Conservation (phyloP, 2,888 invertebrate species). For the Chorisops tibialis region DNA sequence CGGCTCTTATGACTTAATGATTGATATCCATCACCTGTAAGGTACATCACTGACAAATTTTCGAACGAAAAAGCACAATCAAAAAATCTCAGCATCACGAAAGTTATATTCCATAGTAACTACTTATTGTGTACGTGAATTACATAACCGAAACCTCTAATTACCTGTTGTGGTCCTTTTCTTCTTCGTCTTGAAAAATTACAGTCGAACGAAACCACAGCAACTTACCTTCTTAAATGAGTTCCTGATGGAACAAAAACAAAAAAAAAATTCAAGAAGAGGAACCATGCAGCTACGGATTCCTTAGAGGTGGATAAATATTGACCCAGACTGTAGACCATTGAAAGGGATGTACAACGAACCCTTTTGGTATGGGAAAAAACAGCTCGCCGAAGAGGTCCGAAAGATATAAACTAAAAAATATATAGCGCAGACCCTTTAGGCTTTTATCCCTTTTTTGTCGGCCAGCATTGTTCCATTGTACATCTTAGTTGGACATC, state of each 20-base stretch:
- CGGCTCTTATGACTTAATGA: slow-evolving; percentile 1
- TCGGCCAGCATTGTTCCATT: slow-evolving; percentile 35
- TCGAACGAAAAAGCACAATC: not conserved
- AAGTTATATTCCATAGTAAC: not conserved
- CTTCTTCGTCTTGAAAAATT: slow-evolving; percentile 22
- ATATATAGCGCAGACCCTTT: not conserved
- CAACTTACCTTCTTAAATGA: not conserved
- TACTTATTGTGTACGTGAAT: slow-evolving; percentile 10
- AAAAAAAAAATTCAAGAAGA: too few relatives aligned
- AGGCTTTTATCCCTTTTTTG: slow-evolving; percentile 14
- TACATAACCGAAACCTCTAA: slow-evolving; percentile 28
- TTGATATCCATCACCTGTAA: slow-evolving; percentile 21
- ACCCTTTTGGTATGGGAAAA: slow-evolving; percentile 13
- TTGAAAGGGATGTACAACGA: slow-evolving; percentile 1
- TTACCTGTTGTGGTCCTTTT: slow-evolving; percentile 15
- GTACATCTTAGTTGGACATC: slow-evolving; percentile 49
- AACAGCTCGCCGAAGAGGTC: not conserved
- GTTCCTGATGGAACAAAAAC: not conserved
- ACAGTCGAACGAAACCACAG: slow-evolving; percentile 22
- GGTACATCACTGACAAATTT: slow-evolving; percentile 16
- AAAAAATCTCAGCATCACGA: not conserved
- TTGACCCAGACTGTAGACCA: slow-evolving; percentile 4
- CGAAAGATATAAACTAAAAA: not conserved
- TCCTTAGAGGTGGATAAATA: slow-evolving; percentile 10
- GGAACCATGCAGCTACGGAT: not conserved